phyloP scores from a whole-genome alignment of 1,140 invertebrate species.

The Babylonia areolata region DNA sequence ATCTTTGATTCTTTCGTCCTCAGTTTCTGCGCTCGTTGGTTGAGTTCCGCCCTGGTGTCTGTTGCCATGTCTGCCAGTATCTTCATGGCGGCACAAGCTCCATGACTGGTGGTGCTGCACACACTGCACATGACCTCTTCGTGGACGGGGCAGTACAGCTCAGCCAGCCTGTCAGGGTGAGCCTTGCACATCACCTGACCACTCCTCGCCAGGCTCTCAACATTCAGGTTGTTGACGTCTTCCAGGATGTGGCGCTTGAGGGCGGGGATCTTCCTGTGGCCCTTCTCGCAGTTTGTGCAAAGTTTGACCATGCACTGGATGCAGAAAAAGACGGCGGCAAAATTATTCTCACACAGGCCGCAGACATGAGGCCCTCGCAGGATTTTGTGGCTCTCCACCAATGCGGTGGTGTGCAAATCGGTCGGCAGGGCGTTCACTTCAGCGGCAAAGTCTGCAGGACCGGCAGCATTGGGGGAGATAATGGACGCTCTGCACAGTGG shows the following conservation, averaged over 20 bases:
- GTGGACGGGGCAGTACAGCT: not conserved
- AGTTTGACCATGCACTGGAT: not conserved
- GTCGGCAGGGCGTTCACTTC: constrained; percentile 12
- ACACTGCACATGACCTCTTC: not conserved
- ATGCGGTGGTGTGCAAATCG: not conserved
- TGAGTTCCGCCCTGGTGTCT: not conserved
- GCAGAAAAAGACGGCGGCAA: not conserved
- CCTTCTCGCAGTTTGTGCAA: not conserved
- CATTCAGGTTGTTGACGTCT: not conserved
- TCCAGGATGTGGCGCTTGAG: not conserved
- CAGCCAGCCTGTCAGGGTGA: not conserved
- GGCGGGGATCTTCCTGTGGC: not conserved
- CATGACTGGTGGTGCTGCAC: not conserved
- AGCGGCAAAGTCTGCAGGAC: not conserved
- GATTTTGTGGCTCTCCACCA: not conserved
- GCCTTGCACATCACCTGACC: not conserved
- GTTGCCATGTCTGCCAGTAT: not conserved
- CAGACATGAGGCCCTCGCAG: not conserved
- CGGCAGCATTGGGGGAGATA: not conserved
- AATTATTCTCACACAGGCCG: not conserved
- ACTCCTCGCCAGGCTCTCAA: not conserved
- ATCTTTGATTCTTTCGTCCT: not conserved
- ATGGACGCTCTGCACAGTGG: not conserved
- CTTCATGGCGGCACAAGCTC: not conserved
- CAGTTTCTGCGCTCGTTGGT: not conserved